Evolutionary conservation across 2,888 invertebrate species (phyloP).

Genomic region (Euproctis similis): DNA sequence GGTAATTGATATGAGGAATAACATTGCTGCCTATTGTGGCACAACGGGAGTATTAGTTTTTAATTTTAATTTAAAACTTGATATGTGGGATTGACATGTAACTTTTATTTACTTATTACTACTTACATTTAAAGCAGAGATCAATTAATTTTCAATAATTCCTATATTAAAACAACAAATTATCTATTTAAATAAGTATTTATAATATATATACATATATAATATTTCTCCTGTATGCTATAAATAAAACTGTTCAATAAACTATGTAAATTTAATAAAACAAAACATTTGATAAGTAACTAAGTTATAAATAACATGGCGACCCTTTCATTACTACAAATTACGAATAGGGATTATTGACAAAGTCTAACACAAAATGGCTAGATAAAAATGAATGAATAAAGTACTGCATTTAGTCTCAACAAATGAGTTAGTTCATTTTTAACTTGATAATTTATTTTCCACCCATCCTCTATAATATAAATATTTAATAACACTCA

Average conservation of each 20-base stretch:
- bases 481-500: too few species aligned
- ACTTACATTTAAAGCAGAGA: slow-evolving; percentile 23
- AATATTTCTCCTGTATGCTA: slow-evolving; percentile 5
- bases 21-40: slow-evolving; percentile 43
- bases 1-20: slow-evolving; percentile 20
- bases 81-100: slow-evolving; percentile 58
- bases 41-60: slow-evolving; percentile 43
- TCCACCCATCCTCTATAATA: too few species aligned
- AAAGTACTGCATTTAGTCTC: too few species aligned
- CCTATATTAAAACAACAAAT: slow-evolving; percentile 6
- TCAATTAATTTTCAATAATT: slow-evolving; percentile 10
- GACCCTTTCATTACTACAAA: too few species aligned
- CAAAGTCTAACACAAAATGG: too few species aligned
- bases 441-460: too few species aligned
- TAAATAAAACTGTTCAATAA: slow-evolving; percentile 15
- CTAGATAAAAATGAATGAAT: too few species aligned
- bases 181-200: background rate
- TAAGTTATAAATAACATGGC: too few species aligned
- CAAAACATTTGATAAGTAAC: slow-evolving; percentile 6
- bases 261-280: slow-evolving; percentile 17
- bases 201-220: background rate
- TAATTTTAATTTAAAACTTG: slow-evolving; percentile 29
- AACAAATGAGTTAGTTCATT: too few species aligned
- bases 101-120: slow-evolving; percentile 24
- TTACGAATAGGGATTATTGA: too few species aligned